Conservation (phyloP, 2,113 vertebrate species). For the Promerops cafer region DNA sequence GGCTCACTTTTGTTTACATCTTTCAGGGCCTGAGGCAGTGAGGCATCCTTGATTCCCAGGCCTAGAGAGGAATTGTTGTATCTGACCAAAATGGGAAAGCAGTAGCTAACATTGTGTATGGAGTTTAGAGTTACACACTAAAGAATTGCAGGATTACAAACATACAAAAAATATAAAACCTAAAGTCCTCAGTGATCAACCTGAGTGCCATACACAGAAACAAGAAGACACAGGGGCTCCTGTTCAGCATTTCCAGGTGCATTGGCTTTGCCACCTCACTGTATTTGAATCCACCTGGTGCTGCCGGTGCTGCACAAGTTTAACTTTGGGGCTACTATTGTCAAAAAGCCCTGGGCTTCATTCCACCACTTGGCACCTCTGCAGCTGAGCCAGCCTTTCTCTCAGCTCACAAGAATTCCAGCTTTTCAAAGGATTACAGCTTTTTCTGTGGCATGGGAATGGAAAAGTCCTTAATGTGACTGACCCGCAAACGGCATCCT, state of each 20-base stretch:
- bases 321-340: neutral
- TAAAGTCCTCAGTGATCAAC: neutral
- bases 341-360: neutral
- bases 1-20: neutral
- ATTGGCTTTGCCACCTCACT: neutral
- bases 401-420: neutral
- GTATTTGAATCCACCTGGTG: neutral
- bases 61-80: neutral
- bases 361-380: neutral
- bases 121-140: neutral
- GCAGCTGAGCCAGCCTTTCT: neutral
- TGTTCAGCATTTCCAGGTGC: neutral
- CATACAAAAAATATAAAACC: neutral
- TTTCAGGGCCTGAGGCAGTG: neutral
- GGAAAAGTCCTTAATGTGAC: neutral
- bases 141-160: neutral
- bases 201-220: neutral
- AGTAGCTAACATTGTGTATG: neutral
- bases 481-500: neutral
- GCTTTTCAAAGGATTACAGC: neutral
- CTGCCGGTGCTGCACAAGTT: neutral
- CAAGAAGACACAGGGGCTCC: too few relatives aligned
- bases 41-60: neutral
- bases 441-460: neutral
- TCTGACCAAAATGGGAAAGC: neutral